Conservation (phyloP, 1,140 invertebrate species). For the honey bee (Apis mellifera) region DNA sequence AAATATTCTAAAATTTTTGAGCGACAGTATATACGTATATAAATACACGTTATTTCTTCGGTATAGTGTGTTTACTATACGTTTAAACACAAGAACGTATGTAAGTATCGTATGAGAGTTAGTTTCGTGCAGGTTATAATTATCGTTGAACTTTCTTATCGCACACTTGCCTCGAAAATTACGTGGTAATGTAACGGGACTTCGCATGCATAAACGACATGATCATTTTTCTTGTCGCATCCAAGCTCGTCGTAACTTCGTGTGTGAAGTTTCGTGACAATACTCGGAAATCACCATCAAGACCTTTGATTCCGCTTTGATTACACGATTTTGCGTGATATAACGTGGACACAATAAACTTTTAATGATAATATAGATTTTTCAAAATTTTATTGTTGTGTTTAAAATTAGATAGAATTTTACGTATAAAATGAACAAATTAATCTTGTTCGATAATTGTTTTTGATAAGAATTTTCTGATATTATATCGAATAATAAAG, state of each 20-base stretch:
- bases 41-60: slow-evolving; percentile 10
- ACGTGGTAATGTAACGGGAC: slow-evolving; percentile 12
- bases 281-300: background rate
- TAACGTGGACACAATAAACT: background rate
- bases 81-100: slow-evolving; percentile 44
- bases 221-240: slow-evolving; percentile 38
- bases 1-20: too few relatives aligned
- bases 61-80: slow-evolving; percentile 38
- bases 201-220: slow-evolving; percentile 10
- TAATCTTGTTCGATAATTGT: too few relatives aligned
- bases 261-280: slow-evolving; percentile 4
- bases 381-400: background rate
- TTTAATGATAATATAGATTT: background rate
- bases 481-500: too few relatives aligned
- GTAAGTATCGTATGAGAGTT: slow-evolving; percentile 23
- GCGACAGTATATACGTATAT: background rate
- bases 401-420: too few relatives aligned
- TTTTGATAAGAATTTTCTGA: too few relatives aligned
- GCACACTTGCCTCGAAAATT: slow-evolving; percentile 25
- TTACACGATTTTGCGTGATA: background rate
- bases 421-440: too few relatives aligned
- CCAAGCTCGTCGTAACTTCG: slow-evolving; percentile 30
- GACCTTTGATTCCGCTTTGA: background rate
- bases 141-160: slow-evolving; percentile 53
- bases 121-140: slow-evolving; percentile 37